Evolutionary conservation across 92 coral and sea anemone genomes (phyloP), one percentile per base, ranked within the genome.

Genomic region (Palythoa caribaeorum): DNA sequence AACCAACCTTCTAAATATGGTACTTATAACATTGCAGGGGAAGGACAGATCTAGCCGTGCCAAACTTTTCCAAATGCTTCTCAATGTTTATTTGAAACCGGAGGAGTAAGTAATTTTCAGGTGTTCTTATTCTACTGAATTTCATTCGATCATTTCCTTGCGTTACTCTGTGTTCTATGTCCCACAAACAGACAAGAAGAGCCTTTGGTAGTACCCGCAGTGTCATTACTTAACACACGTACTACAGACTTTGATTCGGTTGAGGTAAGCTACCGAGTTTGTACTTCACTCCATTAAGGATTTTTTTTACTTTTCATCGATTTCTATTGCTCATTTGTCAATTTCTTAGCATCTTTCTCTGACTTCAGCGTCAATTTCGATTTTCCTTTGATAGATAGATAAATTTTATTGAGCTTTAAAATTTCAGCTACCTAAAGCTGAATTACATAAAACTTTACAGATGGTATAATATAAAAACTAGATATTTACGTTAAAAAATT

Each of bases 191-290:
- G 95, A 48, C 93, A 90, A 73, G 55, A 76, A 44, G 96, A 95
- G 73, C 96, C 98, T 6, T 94, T 97, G 37, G 91, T 95, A 13
- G 89, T 85, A 5, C 98, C 99, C 20, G 99, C 99, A n/a, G 94
- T 97, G 12, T 57, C 95, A n/a, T 89, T 97, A 57, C 90, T 97
- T 13, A 97, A 97, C 85, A 79, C 96, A 5, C 96, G 94, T 88
- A 94, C 93, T 89, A 90, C 87, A 9, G 99, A 97, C 73, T 95
- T 97, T 89, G 97, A 97, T 77, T 90, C 99, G 5, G 91, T 85
- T 8, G 98, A 97, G 97, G 99, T 95, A 88, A 28, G 37, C 16
- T 15, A 2, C 0, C 14, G 73, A 55, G 51, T 13, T 52, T 73
- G 38, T 44, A 44, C 16, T 12, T 13, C 59, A 2, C 13, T 28